These are phyloP conservation scores for Neolamprologus sp. DNA, from an alignment of 2,113 vertebrate genomes.

Conservation along the genomic window DNA sequence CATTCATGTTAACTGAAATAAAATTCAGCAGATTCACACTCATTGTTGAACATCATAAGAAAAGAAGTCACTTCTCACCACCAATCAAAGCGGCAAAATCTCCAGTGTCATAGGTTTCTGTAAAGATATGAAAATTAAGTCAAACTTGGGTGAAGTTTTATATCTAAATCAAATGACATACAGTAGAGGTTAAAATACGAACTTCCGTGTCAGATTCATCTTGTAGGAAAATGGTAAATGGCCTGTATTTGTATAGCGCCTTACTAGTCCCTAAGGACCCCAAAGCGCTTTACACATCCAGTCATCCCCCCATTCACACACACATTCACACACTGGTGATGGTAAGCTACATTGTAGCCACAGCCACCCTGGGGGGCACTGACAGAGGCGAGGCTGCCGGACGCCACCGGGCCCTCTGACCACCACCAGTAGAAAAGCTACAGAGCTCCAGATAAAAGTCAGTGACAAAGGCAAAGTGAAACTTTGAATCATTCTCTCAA, in stretches of 20 bases:
- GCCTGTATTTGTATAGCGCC: no score
- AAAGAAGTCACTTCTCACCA: conserved; percentile 6
- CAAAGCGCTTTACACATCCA: no score
- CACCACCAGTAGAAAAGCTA: background rate
- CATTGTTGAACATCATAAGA: background rate
- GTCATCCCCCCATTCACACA: no score
- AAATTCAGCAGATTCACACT: background rate
- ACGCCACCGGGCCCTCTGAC: no score
- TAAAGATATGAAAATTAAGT: background rate
- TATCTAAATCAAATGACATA: background rate
- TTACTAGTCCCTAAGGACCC: no score
- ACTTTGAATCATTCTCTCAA: background rate
- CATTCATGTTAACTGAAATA: background rate
- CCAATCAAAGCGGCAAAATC: background rate
- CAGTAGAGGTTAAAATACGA: background rate
- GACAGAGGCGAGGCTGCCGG: no score
- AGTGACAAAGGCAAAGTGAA: background rate
- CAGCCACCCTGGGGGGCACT: no score
- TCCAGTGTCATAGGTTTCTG: background rate
- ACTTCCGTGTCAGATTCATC: background rate
- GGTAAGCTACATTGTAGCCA: no score
- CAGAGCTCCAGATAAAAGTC: background rate
- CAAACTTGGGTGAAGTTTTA: background rate
- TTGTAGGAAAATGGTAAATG: background rate
- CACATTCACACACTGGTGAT: no score